These are phyloP conservation scores for Ceratina australensis DNA, from an alignment of 1,140 invertebrate genomes.

Conservation along the genomic window DNA sequence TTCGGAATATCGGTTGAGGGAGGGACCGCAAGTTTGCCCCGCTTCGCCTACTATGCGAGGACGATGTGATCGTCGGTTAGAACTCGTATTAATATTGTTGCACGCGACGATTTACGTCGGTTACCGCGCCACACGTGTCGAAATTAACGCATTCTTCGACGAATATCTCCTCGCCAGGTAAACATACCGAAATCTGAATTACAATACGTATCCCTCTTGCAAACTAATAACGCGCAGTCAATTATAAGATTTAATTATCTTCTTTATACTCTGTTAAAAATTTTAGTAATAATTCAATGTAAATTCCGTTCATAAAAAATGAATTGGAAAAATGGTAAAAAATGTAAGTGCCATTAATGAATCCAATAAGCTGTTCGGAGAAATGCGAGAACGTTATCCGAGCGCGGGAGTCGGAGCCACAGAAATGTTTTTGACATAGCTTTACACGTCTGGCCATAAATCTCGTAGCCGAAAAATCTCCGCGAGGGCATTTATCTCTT, in stretches of 20 bases:
- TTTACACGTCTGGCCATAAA: neutral
- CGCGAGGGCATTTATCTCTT: neutral
- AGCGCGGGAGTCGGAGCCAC: neutral
- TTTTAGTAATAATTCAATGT: too few relatives aligned
- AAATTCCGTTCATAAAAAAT: too few relatives aligned
- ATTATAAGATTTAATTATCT: too few relatives aligned
- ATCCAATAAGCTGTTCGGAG: neutral
- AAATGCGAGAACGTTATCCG: neutral
- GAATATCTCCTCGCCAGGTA: neutral
- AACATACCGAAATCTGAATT: too few relatives aligned
- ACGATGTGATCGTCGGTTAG: neutral
- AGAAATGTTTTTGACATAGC: neutral
- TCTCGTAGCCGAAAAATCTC: neutral
- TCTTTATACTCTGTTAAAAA: too few relatives aligned
- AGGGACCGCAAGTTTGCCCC: neutral
- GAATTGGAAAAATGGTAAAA: too few relatives aligned
- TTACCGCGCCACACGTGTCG: neutral
- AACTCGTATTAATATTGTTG: conserved; percentile 17
- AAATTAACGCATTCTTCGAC: neutral
- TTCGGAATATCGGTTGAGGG: conserved; percentile 16
- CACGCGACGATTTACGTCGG: neutral
- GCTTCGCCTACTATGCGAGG: neutral
- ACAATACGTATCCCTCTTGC: too few relatives aligned
- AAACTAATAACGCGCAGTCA: too few relatives aligned
- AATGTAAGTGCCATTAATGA: too few relatives aligned